A percentile compares a stretch with the other conserved stretches of the same genome.
Evolutionary conservation across 2,888 invertebrate species (phyloP).

Genomic region (Noctua janthina): DNA sequence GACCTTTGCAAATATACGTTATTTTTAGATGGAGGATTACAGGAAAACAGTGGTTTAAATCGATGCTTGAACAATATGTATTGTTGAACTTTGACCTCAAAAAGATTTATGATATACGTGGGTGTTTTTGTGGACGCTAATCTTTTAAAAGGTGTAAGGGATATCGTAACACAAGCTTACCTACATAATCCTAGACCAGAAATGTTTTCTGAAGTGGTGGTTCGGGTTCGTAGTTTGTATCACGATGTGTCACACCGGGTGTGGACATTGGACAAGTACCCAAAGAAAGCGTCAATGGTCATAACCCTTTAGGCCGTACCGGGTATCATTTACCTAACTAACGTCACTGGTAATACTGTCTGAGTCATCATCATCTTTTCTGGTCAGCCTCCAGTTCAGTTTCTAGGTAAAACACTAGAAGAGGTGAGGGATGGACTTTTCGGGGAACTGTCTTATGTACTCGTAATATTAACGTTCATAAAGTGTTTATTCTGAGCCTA

Average conservation of each 20-base stretch:
- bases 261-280: neutral
- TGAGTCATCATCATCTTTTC: neutral
- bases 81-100: neutral
- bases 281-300: neutral
- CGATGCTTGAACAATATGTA: neutral
- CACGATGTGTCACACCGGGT: neutral
- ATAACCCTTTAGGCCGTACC: neutral
- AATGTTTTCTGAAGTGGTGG: neutral
- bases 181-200: neutral
- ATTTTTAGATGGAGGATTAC: constrained; percentile 48
- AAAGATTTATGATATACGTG: neutral
- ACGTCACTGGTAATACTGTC: neutral
- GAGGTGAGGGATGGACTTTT: neutral
- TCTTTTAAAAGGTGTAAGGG: neutral
- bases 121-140: neutral
- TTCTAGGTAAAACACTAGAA: neutral
- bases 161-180: neutral
- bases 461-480: neutral
- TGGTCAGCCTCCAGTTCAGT: neutral
- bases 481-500: neutral
- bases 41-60: constrained; percentile 9
- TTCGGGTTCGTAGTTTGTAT: neutral
- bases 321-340: neutral
- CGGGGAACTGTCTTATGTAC: too few species aligned
- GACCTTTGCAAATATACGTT: constrained; percentile 48